Evolutionary conservation across 2,797 vertebrate species (phyloP).

Genomic region (Pseudochaenichthys georgianus): DNA sequence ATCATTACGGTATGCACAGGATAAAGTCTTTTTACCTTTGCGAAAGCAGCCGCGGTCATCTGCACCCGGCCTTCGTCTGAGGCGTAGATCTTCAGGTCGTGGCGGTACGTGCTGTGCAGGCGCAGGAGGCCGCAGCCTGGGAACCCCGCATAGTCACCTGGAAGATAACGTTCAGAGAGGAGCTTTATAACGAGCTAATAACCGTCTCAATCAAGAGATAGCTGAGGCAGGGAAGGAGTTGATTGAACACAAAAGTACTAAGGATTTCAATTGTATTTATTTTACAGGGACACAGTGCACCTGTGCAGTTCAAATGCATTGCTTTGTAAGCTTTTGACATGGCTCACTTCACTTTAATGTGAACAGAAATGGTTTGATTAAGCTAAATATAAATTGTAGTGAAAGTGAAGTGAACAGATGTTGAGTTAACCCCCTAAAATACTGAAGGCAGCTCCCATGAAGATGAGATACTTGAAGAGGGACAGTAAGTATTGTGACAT

Average conservation of each 20-base stretch:
- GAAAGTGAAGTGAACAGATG: constrained; percentile 61
- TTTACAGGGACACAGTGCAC: constrained; percentile 8
- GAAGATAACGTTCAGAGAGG: constrained; percentile 17
- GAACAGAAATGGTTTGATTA: constrained; percentile 1
- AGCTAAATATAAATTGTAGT: constrained; percentile 51
- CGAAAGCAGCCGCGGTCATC: constrained; percentile 98
- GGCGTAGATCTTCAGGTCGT: constrained; percentile 98
- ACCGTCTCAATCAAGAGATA: background rate
- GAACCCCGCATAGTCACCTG: constrained; percentile 97
- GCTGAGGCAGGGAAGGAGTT: constrained; percentile 1
- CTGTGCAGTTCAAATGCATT: constrained; percentile 46
- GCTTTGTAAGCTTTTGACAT: constrained; percentile 20
- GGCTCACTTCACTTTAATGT: constrained; percentile 21
- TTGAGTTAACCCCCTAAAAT: constrained; percentile 27
- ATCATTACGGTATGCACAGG: background rate
- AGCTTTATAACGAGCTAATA: background rate
- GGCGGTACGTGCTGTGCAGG: constrained; percentile 96
- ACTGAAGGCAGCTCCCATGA: constrained; percentile 21
- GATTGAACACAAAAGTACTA: constrained; percentile 42
- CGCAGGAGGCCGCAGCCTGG: constrained; percentile 96
- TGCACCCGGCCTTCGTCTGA: constrained; percentile 96
- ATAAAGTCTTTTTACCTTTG: constrained; percentile 85
- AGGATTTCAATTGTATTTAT: constrained; percentile 21
- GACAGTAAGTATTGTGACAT: constrained; percentile 28
- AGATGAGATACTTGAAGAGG: background rate